Percentiles rank a stretch among this genome's conserved stretches.
Conservation (phyloP, 2,797 vertebrate genomes). For the Zenarchopterus dispar region DNA sequence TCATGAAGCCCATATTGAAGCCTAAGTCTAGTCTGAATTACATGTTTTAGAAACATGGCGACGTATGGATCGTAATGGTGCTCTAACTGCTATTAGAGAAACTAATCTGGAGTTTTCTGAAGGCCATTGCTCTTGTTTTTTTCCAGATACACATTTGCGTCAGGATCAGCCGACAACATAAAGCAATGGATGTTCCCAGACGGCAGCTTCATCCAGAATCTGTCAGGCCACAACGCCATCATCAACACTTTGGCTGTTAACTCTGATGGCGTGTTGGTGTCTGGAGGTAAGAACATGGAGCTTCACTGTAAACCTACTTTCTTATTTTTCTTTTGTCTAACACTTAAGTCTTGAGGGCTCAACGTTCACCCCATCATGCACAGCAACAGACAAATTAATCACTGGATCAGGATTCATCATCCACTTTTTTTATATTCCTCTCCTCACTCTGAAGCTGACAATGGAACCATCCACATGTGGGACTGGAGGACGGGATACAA, state of each 20-base stretch:
- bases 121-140: not conserved
- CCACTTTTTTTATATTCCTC: not conserved
- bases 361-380: too few species aligned
- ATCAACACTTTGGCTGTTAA: conserved; percentile 97
- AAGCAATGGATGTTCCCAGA: conserved; percentile 99
- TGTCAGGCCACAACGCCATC: conserved; percentile 97
- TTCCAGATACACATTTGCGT: conserved; percentile 94
- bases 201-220: conserved; percentile 97
- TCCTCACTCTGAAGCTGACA: conserved; percentile 85
- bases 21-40: not conserved
- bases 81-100: too few species aligned
- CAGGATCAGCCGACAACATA: conserved; percentile 99
- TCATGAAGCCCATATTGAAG: not conserved
- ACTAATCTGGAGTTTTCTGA: too few species aligned
- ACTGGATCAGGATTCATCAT: not conserved
- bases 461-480: conserved; percentile 99
- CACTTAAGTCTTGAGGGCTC: too few species aligned
- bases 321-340: too few species aligned
- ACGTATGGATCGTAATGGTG: not conserved
- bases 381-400: too few species aligned
- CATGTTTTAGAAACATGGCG: not conserved
- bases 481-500: conserved; percentile 99
- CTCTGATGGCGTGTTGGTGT: conserved; percentile 95
- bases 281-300: conserved; percentile 86
- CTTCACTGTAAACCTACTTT: too few species aligned